Evolutionary conservation across 1,140 invertebrate genomes (phyloP).

Genomic region (Saccostrea cuccullata): DNA sequence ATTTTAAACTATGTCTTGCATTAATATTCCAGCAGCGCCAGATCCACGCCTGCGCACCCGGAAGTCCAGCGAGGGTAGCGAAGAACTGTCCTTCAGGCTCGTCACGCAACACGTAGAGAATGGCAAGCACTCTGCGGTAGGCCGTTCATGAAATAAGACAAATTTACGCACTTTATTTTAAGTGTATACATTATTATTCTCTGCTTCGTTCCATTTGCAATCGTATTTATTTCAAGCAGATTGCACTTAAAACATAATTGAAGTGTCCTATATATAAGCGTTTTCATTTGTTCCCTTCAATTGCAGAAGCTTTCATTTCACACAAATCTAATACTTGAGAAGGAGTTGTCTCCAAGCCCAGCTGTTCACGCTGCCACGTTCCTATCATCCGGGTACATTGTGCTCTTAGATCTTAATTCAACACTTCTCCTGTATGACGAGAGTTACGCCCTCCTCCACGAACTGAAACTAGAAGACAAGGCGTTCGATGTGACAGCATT

Average conservation of each 20-base stretch:
- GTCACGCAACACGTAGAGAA: neutral
- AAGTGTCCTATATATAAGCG: neutral
- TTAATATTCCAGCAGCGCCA: neutral
- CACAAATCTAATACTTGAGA: neutral
- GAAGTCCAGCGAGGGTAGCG: slow-evolving; percentile 13
- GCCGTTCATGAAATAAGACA: neutral
- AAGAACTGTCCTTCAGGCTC: slow-evolving; percentile 3
- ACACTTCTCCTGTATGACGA: slow-evolving; percentile 10
- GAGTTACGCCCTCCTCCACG: neutral
- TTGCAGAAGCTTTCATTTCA: slow-evolving; percentile 32
- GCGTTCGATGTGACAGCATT: slow-evolving; percentile 19
- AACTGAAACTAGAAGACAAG: slow-evolving; percentile 33
- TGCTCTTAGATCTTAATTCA: slow-evolving; percentile 32
- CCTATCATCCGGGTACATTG: slow-evolving; percentile 12
- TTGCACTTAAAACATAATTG: neutral
- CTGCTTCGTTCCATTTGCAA: neutral
- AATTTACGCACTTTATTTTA: neutral
- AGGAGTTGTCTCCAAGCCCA: slow-evolving; percentile 16
- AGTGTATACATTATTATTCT: neutral
- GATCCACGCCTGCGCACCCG: slow-evolving; percentile 18
- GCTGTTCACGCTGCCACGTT: slow-evolving; percentile 33
- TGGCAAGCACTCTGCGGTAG: slow-evolving; percentile 22
- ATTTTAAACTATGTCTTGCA: neutral
- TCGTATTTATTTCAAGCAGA: neutral
- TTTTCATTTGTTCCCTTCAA: neutral